Evolutionary conservation across 2,888 invertebrate genomes (phyloP).

Genomic region (Falcaria lacertinaria): DNA sequence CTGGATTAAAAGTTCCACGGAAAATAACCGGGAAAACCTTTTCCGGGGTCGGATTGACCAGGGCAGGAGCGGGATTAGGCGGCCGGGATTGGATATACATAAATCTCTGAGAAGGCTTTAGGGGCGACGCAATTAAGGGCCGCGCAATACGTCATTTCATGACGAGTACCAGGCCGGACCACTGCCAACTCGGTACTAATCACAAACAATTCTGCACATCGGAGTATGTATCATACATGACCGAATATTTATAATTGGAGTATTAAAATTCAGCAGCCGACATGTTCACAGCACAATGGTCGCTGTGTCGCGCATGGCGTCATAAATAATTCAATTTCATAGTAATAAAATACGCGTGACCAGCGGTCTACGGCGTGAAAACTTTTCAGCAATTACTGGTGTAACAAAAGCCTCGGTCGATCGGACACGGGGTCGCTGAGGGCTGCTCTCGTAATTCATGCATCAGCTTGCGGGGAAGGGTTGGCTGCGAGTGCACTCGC

Average conservation of each 20-base stretch:
- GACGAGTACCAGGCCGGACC: constrained; percentile 43
- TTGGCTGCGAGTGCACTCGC: constrained; percentile 57
- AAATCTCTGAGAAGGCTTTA: constrained; percentile 74
- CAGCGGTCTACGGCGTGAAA: constrained; percentile 73
- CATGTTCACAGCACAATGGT: constrained; percentile 61
- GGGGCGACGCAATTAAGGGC: constrained; percentile 75
- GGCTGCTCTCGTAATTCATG: constrained; percentile 55
- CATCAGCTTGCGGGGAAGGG: constrained; percentile 74
- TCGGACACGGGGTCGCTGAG: constrained; percentile 40
- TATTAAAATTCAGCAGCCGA: constrained; percentile 74
- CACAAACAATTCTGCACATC: constrained; percentile 33
- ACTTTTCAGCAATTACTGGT: constrained; percentile 74
- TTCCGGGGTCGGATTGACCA: constrained; percentile 79
- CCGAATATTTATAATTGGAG: constrained; percentile 60
- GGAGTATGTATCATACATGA: constrained; percentile 13
- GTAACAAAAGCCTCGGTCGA: constrained; percentile 72
- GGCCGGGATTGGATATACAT: constrained; percentile 78
- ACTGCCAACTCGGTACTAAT: constrained; percentile 50
- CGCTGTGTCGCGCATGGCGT: constrained; percentile 57
- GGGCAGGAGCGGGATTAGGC: constrained; percentile 73
- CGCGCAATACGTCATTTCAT: constrained; percentile 70
- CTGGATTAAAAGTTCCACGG: constrained; percentile 79
- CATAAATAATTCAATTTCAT: constrained; percentile 80
- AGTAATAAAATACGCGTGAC: constrained; percentile 80
- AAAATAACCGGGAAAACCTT: constrained; percentile 80